Base-by-base conservation (phyloP, 2,888 invertebrate genomes). In the Pharmacophagus antenor region DNA sequence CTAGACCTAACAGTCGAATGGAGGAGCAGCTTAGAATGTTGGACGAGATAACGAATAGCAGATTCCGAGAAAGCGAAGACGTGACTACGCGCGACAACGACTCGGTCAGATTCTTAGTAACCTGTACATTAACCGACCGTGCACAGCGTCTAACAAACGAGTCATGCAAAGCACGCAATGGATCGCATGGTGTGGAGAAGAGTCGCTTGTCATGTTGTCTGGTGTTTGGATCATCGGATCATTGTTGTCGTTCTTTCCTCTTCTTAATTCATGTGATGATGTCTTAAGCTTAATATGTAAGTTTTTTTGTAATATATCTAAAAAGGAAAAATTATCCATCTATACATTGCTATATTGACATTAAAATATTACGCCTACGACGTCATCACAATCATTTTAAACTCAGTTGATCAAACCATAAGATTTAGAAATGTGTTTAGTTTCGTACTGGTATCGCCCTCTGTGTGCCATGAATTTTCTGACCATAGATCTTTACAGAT, bases 1-100 rank as follows among this genome's bases (percentile, higher is more conserved):
- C 76, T 1, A 67, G 85, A 27, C 86, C 87, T 0, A 81, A 73
- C 51, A 85, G 86, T 63, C 72, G 90, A 0, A 73, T 88, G 82
- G 87, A 85, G 63, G 87, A 90, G 57, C 87, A 88, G 41, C 37
- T 90, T 3, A 77, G 67, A 63, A 84, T 86, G 80, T 64, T 90
- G 50, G 83, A 89, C 41, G 86, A 80, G 1, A 78, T 90, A n/a
- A 73, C 76, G 41, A 85, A 84, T 59, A 76, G 82, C 62, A 73
- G 72, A 46, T 90, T 90, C 67, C 74, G 69, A 20, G 89, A 90
- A 67, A 76, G 71, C 0, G 86, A 88, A 55, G 84, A 77, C 2
- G 83, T 85, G 63, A 67, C 70, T 27, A 77, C 67, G 62, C 74
- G 77, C 69, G 78, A 79, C 59, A 76, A 79, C 56, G 77, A 88